These are phyloP conservation scores for Polyergus mexicanus DNA, from an alignment of 1,140 invertebrate genomes.

Conservation along the genomic window DNA sequence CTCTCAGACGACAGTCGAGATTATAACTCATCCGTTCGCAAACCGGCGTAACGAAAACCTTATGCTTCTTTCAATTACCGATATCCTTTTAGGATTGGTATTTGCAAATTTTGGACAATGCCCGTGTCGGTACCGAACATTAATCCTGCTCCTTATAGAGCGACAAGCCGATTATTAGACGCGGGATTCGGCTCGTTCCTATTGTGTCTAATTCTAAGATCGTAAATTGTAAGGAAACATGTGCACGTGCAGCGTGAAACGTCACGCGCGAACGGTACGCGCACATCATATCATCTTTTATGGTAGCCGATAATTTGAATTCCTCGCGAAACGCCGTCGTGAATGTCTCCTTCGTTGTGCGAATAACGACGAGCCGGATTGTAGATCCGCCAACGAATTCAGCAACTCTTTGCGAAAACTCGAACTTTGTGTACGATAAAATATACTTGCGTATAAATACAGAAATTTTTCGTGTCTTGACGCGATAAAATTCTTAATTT, in stretches of 20 bases:
- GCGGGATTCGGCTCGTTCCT: constrained; percentile 61
- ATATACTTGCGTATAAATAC: neutral
- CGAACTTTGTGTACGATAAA: constrained; percentile 1
- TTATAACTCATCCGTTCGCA: neutral
- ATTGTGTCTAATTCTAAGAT: constrained; percentile 76
- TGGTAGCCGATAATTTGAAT: constrained; percentile 71
- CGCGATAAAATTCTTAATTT: neutral
- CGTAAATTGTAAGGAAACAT: constrained; percentile 73
- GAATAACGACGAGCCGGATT: constrained; percentile 50
- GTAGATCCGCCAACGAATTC: constrained; percentile 5
- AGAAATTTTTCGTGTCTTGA: neutral
- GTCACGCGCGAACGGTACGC: constrained; percentile 60
- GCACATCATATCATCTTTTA: constrained; percentile 66
- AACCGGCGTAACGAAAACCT: constrained; percentile 16
- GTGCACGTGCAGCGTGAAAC: constrained; percentile 68
- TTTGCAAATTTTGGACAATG: constrained; percentile 53
- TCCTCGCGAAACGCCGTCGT: constrained; percentile 31
- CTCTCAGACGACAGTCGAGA: neutral
- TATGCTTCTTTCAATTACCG: neutral
- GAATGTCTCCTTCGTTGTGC: constrained; percentile 44
- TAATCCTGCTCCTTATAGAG: constrained; percentile 65
- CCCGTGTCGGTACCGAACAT: constrained; percentile 49
- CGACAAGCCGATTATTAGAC: constrained; percentile 70
- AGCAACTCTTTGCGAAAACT: neutral
- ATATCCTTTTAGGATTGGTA: neutral